phyloP scores from a whole-genome alignment of 2,888 invertebrate genomes.

The Acronicta alni region DNA sequence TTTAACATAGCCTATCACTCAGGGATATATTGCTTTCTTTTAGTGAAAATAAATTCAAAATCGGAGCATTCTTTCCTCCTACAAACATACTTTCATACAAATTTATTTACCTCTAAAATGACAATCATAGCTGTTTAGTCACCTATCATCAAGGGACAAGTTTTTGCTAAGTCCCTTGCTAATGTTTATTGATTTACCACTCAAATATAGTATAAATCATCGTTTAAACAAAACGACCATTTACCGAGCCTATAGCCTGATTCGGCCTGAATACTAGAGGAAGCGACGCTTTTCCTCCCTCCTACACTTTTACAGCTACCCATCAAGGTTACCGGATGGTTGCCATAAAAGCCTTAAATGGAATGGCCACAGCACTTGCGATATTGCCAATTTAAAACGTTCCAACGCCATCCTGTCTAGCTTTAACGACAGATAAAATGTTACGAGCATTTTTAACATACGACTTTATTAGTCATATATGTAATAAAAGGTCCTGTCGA shows the following conservation, averaged over 20 bases:
- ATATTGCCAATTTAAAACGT: conserved; percentile 74
- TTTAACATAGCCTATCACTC: too few relatives aligned
- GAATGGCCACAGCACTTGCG: conserved; percentile 60
- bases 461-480: conserved; percentile 39
- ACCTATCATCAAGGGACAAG: too few relatives aligned
- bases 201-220: too few relatives aligned
- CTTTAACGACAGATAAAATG: conserved; percentile 65
- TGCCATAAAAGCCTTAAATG: conserved; percentile 60
- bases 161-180: too few relatives aligned
- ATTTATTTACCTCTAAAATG: too few relatives aligned
- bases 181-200: too few relatives aligned
- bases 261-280: conserved; percentile 39
- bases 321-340: conserved; percentile 56
- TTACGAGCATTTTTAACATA: conserved; percentile 57
- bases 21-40: too few relatives aligned
- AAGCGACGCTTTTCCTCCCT: conserved; percentile 25
- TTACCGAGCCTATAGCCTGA: conserved; percentile 22
- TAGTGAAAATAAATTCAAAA: too few relatives aligned
- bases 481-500: conserved; percentile 6
- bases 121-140: too few relatives aligned
- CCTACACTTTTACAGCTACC: conserved; percentile 32
- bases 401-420: conserved; percentile 59
- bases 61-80: too few relatives aligned
- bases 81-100: too few relatives aligned
- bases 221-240: conserved; percentile 43